Base-by-base conservation (phyloP, 2,888 invertebrate genomes). In the Siphonodentalium dalli region DNA sequence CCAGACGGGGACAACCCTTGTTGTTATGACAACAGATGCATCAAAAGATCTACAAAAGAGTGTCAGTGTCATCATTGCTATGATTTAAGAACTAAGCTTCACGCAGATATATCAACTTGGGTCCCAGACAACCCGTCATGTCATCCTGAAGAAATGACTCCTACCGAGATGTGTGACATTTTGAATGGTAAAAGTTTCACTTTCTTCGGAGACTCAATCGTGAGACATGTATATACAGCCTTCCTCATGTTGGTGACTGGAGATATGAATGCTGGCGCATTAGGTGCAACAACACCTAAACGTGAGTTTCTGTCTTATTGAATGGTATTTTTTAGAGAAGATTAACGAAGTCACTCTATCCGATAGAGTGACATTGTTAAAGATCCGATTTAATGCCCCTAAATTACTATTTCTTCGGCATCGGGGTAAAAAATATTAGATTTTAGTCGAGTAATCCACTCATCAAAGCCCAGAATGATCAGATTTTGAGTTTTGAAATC, bases 201-300 rank as follows among this genome's bases (percentile, higher is more conserved):
- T 27, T 43, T 43, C 23, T 13, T 43, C 5, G 43, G 43, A 18
- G 43, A 43, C 21, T 43, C 43, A 28, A 31, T 43, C 13, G 21
- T 43, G 4, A 26, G 43, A 20, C 43, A 43, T 28, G 9, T 43
- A 9, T 43, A 43, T n/a, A 31, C 43, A 29, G 27, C 43, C 3
- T 43, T 43, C 9, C n/a, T 43, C 13, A 43, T 43, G 43, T 31
- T 43, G 21, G 13, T 43, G 3, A 43, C 8, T 2, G 31, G 31
- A 11, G 26, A 43, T 15, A 29, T 28, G 27, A 23, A 43, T 20
- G 43, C 28, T 11, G 43, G 43, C 11, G 43, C 43, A n/a, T n/a
- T n/a, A n/a, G n/a, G n/a, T n/a, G n/a, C n/a, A n/a, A n/a, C n/a
- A n/a, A n/a, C n/a, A n/a, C n/a, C n/a, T n/a, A n/a, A n/a, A n/a